phyloP scores from a whole-genome alignment of 2,797 vertebrate species.

The Acipenser ruthenus region DNA sequence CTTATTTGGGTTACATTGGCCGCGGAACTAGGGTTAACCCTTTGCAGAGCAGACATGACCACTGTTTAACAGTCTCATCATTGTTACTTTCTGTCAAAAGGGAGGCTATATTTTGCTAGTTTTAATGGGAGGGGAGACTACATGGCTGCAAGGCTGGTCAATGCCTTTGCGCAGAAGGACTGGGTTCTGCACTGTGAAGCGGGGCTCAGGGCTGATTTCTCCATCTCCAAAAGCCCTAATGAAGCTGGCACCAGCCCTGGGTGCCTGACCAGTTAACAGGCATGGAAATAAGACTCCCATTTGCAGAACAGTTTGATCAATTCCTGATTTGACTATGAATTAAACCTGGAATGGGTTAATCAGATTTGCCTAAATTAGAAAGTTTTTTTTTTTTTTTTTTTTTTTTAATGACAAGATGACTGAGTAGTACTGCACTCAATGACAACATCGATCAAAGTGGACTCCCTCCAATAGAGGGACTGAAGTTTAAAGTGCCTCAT shows the following conservation, averaged over 20 bases:
- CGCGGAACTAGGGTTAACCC: background rate
- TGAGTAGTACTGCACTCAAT: background rate
- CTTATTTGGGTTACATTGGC: background rate
- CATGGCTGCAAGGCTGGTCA: background rate
- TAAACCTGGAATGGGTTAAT: background rate
- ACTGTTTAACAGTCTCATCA: background rate
- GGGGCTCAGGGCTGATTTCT: background rate
- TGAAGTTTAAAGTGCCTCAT: background rate
- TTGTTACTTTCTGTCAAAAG: too few species aligned
- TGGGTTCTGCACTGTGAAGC: background rate
- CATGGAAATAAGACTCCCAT: too few species aligned
- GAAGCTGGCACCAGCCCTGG: background rate
- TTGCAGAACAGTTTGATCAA: too few species aligned
- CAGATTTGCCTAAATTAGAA: background rate
- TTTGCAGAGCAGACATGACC: background rate
- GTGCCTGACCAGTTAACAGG: background rate
- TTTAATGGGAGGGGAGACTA: background rate
- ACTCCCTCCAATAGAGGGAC: conserved; percentile 11
- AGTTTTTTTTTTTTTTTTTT: too few species aligned
- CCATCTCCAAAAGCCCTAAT: background rate
- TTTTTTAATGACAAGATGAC: background rate
- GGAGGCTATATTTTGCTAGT: background rate
- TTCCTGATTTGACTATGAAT: too few species aligned
- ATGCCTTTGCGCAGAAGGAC: background rate
- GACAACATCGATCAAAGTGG: background rate